Evolutionary conservation across 92 coral and sea anemone species (phyloP), one percentile per base, ranked within the genome.

Genomic region (Parazoanthus atlanticus): DNA sequence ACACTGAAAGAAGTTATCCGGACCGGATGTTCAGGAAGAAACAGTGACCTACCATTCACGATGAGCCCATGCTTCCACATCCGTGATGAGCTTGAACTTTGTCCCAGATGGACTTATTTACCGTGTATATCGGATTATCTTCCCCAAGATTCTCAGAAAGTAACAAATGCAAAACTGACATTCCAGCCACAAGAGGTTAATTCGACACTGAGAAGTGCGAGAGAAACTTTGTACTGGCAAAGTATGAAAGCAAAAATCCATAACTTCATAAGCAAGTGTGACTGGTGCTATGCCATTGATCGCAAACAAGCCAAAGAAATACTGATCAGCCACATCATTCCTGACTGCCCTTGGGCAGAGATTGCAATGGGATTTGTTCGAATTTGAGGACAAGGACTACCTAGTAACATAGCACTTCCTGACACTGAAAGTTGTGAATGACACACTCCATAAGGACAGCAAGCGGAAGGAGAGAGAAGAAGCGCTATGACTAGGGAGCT

Each of bases 321-420:
- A 33, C 82, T 74, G 21, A 26, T 46, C 54, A 86, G 71, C 89
- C 89, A 75, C 31, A 36, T 52, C 6, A 46, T 86, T 28, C 74
- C 89, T 11, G 29, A 86, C 40, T 67, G 82, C 23, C 82, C 73
- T 26, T 86, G 89, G 82, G 89, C 82, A 10, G 74, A 85, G 21
- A 73, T 74, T 69, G 81, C 69, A 4, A 40, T 40, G 43, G 43
- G 43, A 40, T 40, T 40, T 40, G n/a, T 40, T 40, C 43, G 43
- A 40, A 40, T 40, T 40, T 40, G 4, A 40, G 43, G 40, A 36
- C 3, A 40, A 8, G 43, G 43, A 40, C 43, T 40, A 40, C 43
- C 43, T 0, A 2, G 43, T 40, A 40, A 7, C 11, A 43, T 7
- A 43, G 49, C 5, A 43, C 11, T 10, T 43, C 11, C 49, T 10